Conservation (phyloP, 2,113 vertebrate genomes). For the Vombatus ursinus region DNA sequence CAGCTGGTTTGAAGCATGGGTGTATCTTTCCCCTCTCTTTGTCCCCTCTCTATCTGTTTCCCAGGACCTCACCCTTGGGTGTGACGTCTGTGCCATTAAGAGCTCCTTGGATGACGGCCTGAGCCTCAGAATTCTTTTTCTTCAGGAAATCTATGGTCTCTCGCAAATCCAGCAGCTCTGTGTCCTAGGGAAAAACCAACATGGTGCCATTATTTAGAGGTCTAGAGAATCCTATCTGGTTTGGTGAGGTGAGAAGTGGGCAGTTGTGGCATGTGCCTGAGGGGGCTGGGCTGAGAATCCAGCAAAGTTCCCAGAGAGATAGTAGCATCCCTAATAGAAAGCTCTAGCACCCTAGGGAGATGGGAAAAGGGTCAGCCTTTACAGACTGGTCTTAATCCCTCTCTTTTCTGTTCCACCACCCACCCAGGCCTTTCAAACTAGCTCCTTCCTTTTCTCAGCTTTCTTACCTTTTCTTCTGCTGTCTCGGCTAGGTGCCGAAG, state of each 20-base stretch:
- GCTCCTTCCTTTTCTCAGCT: constrained; percentile 92
- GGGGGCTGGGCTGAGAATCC: not conserved
- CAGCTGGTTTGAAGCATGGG: fast-evolving
- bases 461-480: constrained; percentile 93
- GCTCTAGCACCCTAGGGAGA: fast-evolving
- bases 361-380: not conserved
- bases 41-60: fast-evolving
- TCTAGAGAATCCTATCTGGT: not conserved
- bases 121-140: constrained; percentile 93
- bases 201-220: fast-evolving
- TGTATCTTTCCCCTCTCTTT: not conserved
- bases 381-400: not conserved
- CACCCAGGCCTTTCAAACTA: constrained; percentile 82
- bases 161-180: constrained; percentile 90
- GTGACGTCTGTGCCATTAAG: constrained; percentile 89
- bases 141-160: constrained; percentile 95
- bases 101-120: constrained; percentile 94
- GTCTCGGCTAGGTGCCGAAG: constrained; percentile 92
- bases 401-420: fast-evolving
- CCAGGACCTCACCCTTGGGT: constrained; percentile 86
- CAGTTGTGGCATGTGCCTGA: fast-evolving
- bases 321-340: not conserved
- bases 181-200: constrained; percentile 84
- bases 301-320: not conserved
- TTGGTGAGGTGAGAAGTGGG: not conserved